Conservation (phyloP, 2,797 vertebrate genomes). For the Dallia pectoralis region DNA sequence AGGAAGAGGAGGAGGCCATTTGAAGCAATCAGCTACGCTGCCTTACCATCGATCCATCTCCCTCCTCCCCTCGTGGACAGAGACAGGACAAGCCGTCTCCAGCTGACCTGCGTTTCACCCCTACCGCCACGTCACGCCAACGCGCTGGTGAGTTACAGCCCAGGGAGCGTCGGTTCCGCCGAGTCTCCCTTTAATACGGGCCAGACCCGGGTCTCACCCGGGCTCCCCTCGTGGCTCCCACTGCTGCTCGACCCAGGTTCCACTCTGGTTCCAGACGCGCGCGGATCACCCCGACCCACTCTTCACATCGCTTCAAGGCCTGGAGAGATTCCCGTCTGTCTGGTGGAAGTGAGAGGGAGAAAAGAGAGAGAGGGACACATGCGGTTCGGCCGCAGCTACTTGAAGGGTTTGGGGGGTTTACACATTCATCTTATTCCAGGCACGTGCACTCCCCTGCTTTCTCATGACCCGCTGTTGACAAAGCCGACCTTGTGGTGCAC, state of each 20-base stretch:
- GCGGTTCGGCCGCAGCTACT: constrained; percentile 21
- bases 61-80: constrained; percentile 11
- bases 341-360: constrained; percentile 27
- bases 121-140: constrained; percentile 19
- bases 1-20: not conserved
- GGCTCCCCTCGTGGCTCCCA: constrained; percentile 31
- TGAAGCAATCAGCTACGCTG: not conserved
- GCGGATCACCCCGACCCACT: constrained; percentile 33
- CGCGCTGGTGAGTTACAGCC: constrained; percentile 65
- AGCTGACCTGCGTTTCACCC: constrained; percentile 73
- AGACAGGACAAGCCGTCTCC: constrained; percentile 43
- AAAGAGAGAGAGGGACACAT: constrained; percentile 21
- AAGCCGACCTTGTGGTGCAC: constrained; percentile 59
- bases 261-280: constrained; percentile 52
- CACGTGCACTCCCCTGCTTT: constrained; percentile 52
- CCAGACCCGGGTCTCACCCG: constrained; percentile 53
- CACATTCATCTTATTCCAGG: constrained; percentile 52
- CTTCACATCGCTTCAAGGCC: not conserved
- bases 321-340: constrained; percentile 45
- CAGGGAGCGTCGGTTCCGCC: constrained; percentile 41
- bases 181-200: constrained; percentile 34
- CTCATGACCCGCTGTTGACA: constrained; percentile 68
- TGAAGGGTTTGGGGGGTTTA: constrained; percentile 33
- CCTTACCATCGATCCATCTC: not conserved
- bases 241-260: constrained; percentile 45